These are phyloP conservation scores for Manis pentadactyla DNA, from an alignment of 2,797 vertebrate species.

Conservation along the genomic window DNA sequence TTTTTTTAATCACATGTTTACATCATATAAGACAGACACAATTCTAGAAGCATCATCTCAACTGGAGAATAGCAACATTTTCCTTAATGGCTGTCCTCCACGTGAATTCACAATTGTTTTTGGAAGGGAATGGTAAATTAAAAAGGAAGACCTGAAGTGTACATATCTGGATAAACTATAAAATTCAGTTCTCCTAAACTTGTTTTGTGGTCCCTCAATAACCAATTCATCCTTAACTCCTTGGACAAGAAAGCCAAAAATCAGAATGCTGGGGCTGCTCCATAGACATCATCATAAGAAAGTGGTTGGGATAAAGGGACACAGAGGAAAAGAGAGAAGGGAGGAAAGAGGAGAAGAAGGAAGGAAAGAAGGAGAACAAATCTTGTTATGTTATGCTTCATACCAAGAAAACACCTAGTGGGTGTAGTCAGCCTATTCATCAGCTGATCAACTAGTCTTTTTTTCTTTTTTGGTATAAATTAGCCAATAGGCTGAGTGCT, in stretches of 20 bases:
- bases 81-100: not conserved
- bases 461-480: not conserved
- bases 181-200: not conserved
- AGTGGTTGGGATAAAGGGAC: not conserved
- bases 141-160: not conserved
- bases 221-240: not conserved
- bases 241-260: slow-evolving; percentile 1
- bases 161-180: not conserved
- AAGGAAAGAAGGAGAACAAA: not conserved
- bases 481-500: not conserved
- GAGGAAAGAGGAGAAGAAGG: not conserved
- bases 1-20: not conserved
- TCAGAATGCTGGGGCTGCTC: not conserved
- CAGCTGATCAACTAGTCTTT: not conserved
- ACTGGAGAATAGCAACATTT: not conserved
- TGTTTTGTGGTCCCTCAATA: not conserved
- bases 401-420: not conserved
- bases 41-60: not conserved
- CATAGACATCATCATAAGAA: not conserved
- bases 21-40: not conserved
- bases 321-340: no score
- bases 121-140: not conserved
- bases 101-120: not conserved
- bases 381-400: not conserved
- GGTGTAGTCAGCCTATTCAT: not conserved